Evolutionary conservation across 2,113 vertebrate species (phyloP).

Genomic region (Hucho hucho): DNA sequence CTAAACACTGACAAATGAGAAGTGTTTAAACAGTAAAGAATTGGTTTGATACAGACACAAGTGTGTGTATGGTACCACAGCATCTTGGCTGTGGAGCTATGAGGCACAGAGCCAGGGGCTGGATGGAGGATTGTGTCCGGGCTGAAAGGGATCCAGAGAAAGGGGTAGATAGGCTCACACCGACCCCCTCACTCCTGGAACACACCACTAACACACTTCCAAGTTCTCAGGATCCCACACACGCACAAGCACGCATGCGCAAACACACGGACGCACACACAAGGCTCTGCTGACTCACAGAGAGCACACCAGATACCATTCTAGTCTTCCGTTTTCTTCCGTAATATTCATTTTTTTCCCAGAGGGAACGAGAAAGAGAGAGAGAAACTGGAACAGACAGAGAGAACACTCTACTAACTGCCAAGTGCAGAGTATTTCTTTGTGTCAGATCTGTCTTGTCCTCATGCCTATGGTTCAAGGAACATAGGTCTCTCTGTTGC

Average conservation of each 20-base stretch:
- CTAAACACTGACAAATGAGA: too few species aligned
- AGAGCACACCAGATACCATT: slow-evolving; percentile 24
- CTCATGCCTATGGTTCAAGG: background rate
- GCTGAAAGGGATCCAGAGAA: slow-evolving; percentile 61
- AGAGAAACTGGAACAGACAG: background rate
- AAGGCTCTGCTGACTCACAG: slow-evolving; percentile 32
- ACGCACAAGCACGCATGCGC: background rate
- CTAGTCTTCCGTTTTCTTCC: slow-evolving; percentile 17
- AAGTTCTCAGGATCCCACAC: slow-evolving; percentile 62
- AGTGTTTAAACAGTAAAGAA: too few species aligned
- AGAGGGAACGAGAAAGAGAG: background rate
- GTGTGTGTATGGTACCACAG: slow-evolving; percentile 4
- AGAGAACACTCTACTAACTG: background rate
- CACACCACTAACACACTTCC: slow-evolving; percentile 54
- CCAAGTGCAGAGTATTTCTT: background rate
- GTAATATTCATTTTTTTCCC: slow-evolving; percentile 7
- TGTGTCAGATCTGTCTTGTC: slow-evolving; percentile 17
- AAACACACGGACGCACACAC: slow-evolving; percentile 25
- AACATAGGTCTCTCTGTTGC: background rate
- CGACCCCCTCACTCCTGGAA: slow-evolving; percentile 60
- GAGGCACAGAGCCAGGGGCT: slow-evolving; percentile 49
- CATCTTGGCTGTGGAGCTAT: slow-evolving; percentile 35
- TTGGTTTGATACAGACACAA: background rate
- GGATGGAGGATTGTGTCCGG: slow-evolving; percentile 56
- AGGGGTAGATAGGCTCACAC: slow-evolving; percentile 51